Evolutionary conservation across 92 coral and sea anemone genomes (phyloP), one percentile per base, ranked within the genome.

Genomic region (Zoanthus sansibaricus): DNA sequence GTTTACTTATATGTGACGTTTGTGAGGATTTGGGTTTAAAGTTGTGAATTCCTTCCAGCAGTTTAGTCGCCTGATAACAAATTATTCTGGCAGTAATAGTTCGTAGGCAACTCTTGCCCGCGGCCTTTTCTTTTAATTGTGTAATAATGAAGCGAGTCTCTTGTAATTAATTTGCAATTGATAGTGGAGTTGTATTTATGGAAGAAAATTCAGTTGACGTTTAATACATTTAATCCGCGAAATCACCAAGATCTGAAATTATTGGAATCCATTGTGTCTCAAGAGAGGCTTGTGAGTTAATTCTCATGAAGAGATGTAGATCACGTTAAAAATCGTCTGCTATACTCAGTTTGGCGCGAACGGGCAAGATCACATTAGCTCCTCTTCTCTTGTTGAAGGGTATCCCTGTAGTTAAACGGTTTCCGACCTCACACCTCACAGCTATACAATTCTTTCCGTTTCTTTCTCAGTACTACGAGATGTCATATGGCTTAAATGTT

Each of bases 401-500:
- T 80, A 66, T 64, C 85, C 85, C 31, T 45, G 87, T 92, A 91
- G 86, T 89, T 88, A 88, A 88, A 75, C 68, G 79, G 88, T 82
- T 90, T 61, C 91, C 86, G 72, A 86, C 83, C 86, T 86, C 92
- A 86, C 87, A 74, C 90, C 88, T 80, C 86, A 71, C 42, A 78
- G 82, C 32, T 79, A 59, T 72, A 78, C 89, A 72, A 87, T 62
- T 90, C 91, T 79, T 87, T 83, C 77, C 78, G 70, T 77, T 76
- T 56, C 78, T 87, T 49, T 88, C 87, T 56, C 90, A 97, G 99
- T 97, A 97, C 90, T 97, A 97, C 87, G 99, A 97, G 94, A 97
- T 97, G 99, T 97, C 99, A 70, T 97, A 97, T 85, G 99, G 99
- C 16, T 95, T 97, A 32, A 97, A 97, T 88, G 99, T 97, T 87